Evolutionary conservation across 1,140 invertebrate genomes (phyloP).

Genomic region (Carcinoscorpius rotundicauda): DNA sequence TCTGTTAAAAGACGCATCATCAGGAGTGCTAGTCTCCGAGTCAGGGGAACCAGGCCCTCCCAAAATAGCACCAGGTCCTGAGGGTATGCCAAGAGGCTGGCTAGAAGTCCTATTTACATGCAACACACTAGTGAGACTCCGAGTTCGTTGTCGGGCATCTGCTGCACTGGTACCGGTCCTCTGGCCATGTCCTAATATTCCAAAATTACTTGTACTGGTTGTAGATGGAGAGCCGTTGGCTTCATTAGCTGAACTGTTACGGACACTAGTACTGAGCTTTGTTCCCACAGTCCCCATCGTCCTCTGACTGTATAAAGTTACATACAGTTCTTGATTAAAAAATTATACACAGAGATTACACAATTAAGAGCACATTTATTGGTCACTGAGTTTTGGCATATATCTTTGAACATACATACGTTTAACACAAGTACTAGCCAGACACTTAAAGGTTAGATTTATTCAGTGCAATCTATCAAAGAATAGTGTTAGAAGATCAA

Average conservation of each 20-base stretch:
- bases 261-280: conserved; percentile 21
- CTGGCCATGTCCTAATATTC: conserved; percentile 4
- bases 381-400: too few relatives aligned
- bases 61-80: conserved; percentile 26
- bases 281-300: conserved; percentile 11
- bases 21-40: conserved; percentile 47
- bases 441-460: too few relatives aligned
- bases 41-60: conserved; percentile 46
- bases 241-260: conserved; percentile 8
- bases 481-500: too few relatives aligned
- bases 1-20: conserved; percentile 46
- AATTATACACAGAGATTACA: too few relatives aligned
- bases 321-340: too few relatives aligned
- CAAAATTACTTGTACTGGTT: conserved; percentile 4
- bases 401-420: too few relatives aligned
- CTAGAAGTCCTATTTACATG: conserved; percentile 43
- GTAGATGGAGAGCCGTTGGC: conserved; percentile 15
- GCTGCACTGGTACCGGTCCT: conserved; percentile 27
- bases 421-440: too few relatives aligned
- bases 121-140: conserved; percentile 68
- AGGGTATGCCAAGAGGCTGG: conserved; percentile 41
- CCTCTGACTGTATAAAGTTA: too few relatives aligned
- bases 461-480: too few relatives aligned
- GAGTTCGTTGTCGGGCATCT: conserved; percentile 59
- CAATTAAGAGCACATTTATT: too few relatives aligned